Evolutionary conservation across 2,888 invertebrate species (phyloP), one percentile per base, ranked within the genome.

Genomic region (Keiferia lycopersicella): DNA sequence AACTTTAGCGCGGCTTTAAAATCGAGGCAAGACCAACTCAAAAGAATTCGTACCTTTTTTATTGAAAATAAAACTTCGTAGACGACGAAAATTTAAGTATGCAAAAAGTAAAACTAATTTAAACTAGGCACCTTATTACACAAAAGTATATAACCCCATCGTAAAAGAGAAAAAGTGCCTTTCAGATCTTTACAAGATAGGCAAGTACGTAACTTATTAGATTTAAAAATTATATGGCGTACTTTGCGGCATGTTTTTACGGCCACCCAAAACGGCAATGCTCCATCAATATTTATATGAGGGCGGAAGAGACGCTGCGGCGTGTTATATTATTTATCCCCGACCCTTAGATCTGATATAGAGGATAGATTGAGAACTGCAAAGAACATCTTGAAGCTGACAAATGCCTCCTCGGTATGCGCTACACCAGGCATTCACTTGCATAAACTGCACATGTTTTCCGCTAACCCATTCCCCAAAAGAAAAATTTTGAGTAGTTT

Each of bases 261-360:
- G 58, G 20, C 22, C 38, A 22, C 58, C 58, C 16, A 39, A 50
- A 58, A 39, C 58, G 39, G 20, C 18, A 11, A 58, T 58, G 58
- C 18, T 4, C 58, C 58, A 60, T 60, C 60, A 60, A 60, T 60
- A 60, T 60, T 60, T 60, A 60, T 45, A 60, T 45, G 14, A 12
- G 41, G 14, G 41, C 59, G 38, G 39, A 39, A 18, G 16, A 18
- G 60, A n/a, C 58, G 45, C 39, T 65, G 65, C 65, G 65, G 60
- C 45, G 7, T 30, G 26, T 39, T 62, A 58, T 61, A 53, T 62
- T 65, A 65, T 65, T 65, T 59, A 64, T 38, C 38, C 48, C n/a
- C 2, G 12, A 51, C 38, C n/a, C n/a, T 45, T 16, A 45, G 45
- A 45, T n/a, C n/a, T 3, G 6, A 14, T 41, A 16, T n/a, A 7